phyloP scores from a whole-genome alignment of 2,797 vertebrate species.

The Tadarida brasiliensis region DNA sequence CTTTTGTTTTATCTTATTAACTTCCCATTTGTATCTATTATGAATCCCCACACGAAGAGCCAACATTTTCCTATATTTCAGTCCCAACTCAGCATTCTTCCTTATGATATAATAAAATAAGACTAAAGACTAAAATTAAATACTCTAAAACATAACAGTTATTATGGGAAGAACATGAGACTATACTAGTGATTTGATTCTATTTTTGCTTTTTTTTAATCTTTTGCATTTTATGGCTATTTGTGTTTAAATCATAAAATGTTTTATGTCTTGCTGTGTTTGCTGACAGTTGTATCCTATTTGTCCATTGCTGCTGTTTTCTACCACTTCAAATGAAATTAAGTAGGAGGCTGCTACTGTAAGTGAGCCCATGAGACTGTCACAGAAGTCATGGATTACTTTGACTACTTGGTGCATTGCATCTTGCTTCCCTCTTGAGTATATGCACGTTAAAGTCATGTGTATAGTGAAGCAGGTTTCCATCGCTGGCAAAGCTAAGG shows the following conservation, averaged over 20 bases:
- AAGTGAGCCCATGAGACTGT: background rate
- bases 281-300: background rate
- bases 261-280: background rate
- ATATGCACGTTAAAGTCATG: background rate
- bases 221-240: background rate
- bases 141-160: background rate
- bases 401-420: background rate
- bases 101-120: conserved; percentile 25
- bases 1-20: background rate
- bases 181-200: background rate
- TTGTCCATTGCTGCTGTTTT: background rate
- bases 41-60: background rate
- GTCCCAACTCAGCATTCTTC: background rate
- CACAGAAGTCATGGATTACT: background rate
- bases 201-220: background rate
- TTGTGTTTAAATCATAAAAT: conserved; percentile 24
- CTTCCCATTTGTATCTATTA: background rate
- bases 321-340: background rate
- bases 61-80: background rate
- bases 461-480: background rate
- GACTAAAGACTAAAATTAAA: background rate
- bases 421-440: background rate
- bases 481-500: background rate
- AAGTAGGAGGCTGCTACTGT: background rate
- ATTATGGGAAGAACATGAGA: background rate